Base-by-base conservation (phyloP, 1,140 invertebrate species). In the Bombus soroeensis region DNA sequence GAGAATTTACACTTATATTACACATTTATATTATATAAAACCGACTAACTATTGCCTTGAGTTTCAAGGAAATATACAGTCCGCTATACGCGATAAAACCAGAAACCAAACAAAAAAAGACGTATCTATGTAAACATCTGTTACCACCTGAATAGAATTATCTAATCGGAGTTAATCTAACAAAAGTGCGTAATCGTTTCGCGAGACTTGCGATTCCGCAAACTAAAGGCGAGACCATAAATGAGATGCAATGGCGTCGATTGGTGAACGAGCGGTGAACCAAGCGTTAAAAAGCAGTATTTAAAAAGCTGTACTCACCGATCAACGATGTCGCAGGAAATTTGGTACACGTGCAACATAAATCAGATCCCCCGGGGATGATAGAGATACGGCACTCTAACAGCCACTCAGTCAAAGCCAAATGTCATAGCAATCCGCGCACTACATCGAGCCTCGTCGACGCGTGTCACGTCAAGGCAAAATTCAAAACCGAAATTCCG, bases 401-500 rank as follows among this genome's bases (percentile, higher is more conserved):
- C 91, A 85, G 90, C 90, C 93, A 94, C 94, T 94, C 91, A 83
- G 93, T 95, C 94, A 95, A 94, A 93, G 84, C 90, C 91, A 92
- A 93, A 93, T 91, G 93, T 94, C 94, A 94, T 92, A 74, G 92
- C 93, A 94, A 94, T 91, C 92, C 93, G 91, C 91, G 92, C 92
- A 93, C 93, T 94, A 94, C 93, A 94, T 93, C 93, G 90, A 87
- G 81, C 90, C 84, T 87, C 89, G 90, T 80, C 90, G 90, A 92
- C 91, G 90, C 87, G 92, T 93, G 93, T 94, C 89, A 90, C 85
- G 91, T 92, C 92, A 92, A 66, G 88, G 90, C 89, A 92, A 94
- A 94, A 93, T 94, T 94, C 93, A 94, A 94, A 94, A 94, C 93
- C 94, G 87, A 95, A 95, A 94, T 94, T 94, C 92, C 93, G 87